phyloP scores from a whole-genome alignment of 2,797 vertebrate species.

The Poecilia wingei region DNA sequence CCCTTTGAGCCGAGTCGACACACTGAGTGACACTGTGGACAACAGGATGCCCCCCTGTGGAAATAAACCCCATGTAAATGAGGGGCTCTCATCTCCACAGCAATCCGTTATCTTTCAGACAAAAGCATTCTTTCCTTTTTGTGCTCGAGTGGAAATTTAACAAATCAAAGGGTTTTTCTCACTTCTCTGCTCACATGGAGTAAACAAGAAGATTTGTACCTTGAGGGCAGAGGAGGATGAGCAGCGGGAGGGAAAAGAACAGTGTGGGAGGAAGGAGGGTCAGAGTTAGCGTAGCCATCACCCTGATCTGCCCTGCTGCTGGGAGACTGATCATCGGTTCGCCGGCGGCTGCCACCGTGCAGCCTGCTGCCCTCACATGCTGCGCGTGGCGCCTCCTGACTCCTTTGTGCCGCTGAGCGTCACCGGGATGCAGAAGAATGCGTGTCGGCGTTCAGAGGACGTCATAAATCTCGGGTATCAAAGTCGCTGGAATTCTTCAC shows the following conservation, averaged over 20 bases:
- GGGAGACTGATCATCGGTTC: constrained; percentile 51
- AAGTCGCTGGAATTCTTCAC: constrained; percentile 43
- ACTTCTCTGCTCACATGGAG: constrained; percentile 43
- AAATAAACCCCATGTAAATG: constrained; percentile 58
- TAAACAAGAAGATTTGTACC: constrained; percentile 69
- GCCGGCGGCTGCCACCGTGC: constrained; percentile 41
- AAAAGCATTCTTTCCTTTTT: constrained; percentile 64
- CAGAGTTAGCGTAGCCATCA: constrained; percentile 61
- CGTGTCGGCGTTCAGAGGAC: constrained; percentile 51
- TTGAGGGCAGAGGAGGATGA: constrained; percentile 58
- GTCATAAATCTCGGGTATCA: constrained; percentile 72
- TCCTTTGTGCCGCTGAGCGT: constrained; percentile 49
- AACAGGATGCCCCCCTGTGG: constrained; percentile 20
- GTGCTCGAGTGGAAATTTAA: constrained; percentile 59
- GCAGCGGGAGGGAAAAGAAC: constrained; percentile 35
- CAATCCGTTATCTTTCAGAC: constrained; percentile 65
- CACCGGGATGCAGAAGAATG: constrained; percentile 55
- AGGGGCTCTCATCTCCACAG: constrained; percentile 49
- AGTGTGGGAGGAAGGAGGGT: constrained; percentile 10
- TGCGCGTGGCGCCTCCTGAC: constrained; percentile 32
- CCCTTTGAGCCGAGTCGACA: constrained; percentile 46
- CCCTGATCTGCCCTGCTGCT: constrained; percentile 60
- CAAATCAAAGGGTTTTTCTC: constrained; percentile 56
- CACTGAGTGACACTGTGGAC: constrained; percentile 43
- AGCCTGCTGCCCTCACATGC: constrained; percentile 37